Conservation (phyloP, 2,888 invertebrate species). For the Drosophila meridiana region DNA sequence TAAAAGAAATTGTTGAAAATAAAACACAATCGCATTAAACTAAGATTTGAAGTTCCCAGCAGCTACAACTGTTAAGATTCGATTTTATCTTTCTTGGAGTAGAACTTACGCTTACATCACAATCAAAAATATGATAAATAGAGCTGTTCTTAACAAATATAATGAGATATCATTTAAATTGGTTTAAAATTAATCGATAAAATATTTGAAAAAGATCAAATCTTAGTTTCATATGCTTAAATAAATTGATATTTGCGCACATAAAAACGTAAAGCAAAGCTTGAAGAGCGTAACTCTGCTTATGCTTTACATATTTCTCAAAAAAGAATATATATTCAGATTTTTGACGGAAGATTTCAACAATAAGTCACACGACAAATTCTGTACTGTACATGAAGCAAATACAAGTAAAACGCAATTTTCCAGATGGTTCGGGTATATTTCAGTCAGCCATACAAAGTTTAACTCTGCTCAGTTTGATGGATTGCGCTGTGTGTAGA, state of each 20-base stretch:
- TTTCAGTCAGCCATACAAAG: slow-evolving; percentile 2
- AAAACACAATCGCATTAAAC: not conserved
- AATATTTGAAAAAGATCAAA: not conserved
- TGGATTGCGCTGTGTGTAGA: slow-evolving; percentile 47
- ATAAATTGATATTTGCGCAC: no score
- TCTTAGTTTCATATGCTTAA: no score
- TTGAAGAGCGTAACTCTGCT: no score
- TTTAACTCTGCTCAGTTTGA: slow-evolving; percentile 39
- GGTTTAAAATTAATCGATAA: not conserved
- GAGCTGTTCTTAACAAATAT: not conserved
- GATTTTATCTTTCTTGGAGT: not conserved
- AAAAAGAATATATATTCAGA: no score
- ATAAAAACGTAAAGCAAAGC: no score
- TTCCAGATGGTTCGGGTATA: slow-evolving; percentile 27
- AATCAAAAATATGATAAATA: not conserved
- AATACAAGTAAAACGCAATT: not conserved
- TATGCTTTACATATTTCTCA: no score
- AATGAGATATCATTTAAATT: not conserved
- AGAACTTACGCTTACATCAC: not conserved
- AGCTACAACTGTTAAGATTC: not conserved
- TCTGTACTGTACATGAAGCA: not conserved
- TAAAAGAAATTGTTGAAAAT: not conserved
- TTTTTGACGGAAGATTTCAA: not conserved
- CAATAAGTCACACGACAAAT: no score
- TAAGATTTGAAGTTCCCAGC: not conserved